Conservation (phyloP, 2,797 vertebrate genomes). For the Calcarius lapponicus region DNA sequence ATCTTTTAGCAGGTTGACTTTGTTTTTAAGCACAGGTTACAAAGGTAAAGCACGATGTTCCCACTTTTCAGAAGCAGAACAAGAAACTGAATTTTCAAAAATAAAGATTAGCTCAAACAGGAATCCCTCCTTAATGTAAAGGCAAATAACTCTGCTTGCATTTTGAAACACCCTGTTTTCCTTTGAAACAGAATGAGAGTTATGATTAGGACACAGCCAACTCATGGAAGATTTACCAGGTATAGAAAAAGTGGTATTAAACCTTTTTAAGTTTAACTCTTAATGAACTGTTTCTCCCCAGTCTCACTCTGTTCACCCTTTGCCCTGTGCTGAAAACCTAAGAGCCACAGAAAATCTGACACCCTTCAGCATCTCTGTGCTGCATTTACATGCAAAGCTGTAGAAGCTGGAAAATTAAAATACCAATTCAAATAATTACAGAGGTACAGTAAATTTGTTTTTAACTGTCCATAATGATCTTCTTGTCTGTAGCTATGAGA, state of each 20-base stretch:
- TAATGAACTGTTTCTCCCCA: not conserved
- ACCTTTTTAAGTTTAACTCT: not conserved
- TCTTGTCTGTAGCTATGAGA: not conserved
- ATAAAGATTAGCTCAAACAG: not conserved
- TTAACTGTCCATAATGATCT: not conserved
- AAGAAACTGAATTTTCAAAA: not conserved
- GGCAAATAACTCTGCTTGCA: not conserved
- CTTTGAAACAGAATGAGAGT: not conserved
- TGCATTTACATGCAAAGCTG: not conserved
- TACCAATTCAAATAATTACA: not conserved
- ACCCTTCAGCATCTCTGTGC: not conserved
- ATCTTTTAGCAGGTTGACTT: not conserved
- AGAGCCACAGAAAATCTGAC: not conserved
- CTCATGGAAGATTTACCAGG: not conserved
- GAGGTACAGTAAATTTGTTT: not conserved
- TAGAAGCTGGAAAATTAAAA: not conserved
- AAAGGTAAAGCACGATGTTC: not conserved
- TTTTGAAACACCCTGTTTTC: not conserved
- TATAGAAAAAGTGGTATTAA: not conserved
- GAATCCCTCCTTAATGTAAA: not conserved
- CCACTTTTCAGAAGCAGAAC: not conserved
- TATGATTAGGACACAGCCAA: not conserved
- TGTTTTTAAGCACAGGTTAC: not conserved
- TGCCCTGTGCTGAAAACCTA: not conserved
- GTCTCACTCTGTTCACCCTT: not conserved